Conservation (phyloP, 2,888 invertebrate species). For the Lutraria lutraria region DNA sequence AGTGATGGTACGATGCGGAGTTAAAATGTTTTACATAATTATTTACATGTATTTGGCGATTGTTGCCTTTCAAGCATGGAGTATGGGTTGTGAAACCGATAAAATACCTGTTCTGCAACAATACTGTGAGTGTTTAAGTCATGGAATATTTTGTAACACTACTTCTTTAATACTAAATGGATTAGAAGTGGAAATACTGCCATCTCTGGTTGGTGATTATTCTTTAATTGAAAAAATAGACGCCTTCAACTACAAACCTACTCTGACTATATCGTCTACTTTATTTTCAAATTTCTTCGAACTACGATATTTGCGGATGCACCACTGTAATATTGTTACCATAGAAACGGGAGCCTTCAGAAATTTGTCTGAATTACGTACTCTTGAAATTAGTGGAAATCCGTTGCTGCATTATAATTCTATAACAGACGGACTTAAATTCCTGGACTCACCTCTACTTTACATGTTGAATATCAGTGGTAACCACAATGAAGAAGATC, state of each 20-base stretch:
- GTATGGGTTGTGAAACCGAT: neutral
- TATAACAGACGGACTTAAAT: slow-evolving; percentile 1
- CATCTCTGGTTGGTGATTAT: neutral
- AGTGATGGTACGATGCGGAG: too few relatives aligned
- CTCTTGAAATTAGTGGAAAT: slow-evolving; percentile 17
- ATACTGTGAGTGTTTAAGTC: neutral
- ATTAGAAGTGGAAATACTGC: neutral
- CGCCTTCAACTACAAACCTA: neutral
- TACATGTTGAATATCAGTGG: slow-evolving; percentile 27
- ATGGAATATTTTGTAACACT: neutral
- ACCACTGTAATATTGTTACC: slow-evolving; percentile 15
- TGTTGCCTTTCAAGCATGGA: neutral
- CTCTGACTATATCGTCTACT: neutral
- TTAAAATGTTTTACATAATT: too few relatives aligned
- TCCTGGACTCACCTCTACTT: neutral
- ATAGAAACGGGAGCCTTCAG: slow-evolving; percentile 28
- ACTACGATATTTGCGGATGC: neutral
- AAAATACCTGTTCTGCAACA: neutral
- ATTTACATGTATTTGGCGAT: neutral
- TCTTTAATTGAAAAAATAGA: slow-evolving; percentile 18
- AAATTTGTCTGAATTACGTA: neutral
- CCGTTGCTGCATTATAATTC: neutral
- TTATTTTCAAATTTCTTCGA: neutral
- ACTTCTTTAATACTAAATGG: neutral
- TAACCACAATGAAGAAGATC: slow-evolving; percentile 17